These are phyloP conservation scores for Acholoe squamosa DNA, from an alignment of 2,888 invertebrate genomes.

Conservation along the genomic window DNA sequence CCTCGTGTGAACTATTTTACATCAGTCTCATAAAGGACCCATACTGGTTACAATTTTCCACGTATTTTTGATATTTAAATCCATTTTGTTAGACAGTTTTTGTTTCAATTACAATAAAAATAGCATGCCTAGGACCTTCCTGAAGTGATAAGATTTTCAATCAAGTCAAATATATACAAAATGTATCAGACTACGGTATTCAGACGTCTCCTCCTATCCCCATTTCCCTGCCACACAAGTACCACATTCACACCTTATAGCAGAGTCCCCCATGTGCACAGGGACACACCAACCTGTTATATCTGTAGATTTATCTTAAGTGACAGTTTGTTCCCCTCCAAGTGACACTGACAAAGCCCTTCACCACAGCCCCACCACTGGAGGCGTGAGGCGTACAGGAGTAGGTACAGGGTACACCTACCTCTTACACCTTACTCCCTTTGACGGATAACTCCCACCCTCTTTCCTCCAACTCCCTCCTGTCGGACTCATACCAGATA, in stretches of 20 bases:
- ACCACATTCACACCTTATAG: neutral
- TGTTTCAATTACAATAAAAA: no score
- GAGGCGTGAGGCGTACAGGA: neutral
- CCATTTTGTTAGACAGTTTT: no score
- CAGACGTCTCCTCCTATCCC: no score
- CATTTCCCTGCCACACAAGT: no score
- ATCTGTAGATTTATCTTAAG: conserved; percentile 6
- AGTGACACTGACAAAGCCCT: neutral
- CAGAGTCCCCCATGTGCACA: neutral
- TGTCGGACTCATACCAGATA: neutral
- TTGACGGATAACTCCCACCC: neutral
- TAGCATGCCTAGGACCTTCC: no score
- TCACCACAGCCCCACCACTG: neutral
- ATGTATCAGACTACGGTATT: no score
- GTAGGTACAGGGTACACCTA: neutral
- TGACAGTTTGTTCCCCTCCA: neutral
- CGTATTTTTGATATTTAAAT: no score
- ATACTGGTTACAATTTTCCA: no score
- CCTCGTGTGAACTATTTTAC: no score
- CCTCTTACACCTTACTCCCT: neutral
- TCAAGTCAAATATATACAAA: no score
- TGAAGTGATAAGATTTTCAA: no score
- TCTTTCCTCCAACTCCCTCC: neutral
- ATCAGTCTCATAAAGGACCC: no score
- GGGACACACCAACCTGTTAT: neutral